Evolutionary conservation across 2,888 invertebrate genomes (phyloP).

Genomic region (Sphaerophoria rueppellii): DNA sequence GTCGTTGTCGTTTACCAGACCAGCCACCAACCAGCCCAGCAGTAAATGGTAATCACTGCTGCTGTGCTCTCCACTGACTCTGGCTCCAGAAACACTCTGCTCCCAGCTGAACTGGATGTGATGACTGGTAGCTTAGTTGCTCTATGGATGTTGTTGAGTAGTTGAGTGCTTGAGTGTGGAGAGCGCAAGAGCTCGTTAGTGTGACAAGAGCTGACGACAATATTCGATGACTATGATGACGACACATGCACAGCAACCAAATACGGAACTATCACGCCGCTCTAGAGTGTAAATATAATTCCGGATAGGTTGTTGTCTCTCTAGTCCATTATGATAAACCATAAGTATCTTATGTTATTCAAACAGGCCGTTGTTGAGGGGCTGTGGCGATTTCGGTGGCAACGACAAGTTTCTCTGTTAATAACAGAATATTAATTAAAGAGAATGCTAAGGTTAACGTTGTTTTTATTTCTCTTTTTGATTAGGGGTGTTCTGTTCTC

Average conservation of each 20-base stretch:
- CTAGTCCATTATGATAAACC: slow-evolving; percentile 31
- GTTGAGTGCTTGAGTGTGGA: slow-evolving; percentile 26
- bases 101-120: slow-evolving; percentile 16
- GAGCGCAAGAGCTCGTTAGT: slow-evolving; percentile 62
- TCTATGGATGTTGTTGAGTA: slow-evolving; percentile 2
- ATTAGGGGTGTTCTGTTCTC: no score
- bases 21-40: no score
- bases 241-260: background rate
- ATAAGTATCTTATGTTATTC: slow-evolving; percentile 64
- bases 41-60: no score
- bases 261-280: slow-evolving; percentile 36
- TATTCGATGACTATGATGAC: slow-evolving; percentile 4
- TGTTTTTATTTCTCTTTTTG: no score
- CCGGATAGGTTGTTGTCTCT: background rate
- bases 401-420: no score
- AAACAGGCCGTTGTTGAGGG: background rate
- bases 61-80: no score
- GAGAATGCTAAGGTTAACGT: no score
- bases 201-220: slow-evolving; percentile 63
- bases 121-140: background rate
- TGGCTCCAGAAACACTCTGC: background rate
- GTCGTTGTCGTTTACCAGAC: no score
- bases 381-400: no score
- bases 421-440: no score
- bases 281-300: slow-evolving; percentile 29